phyloP scores from a whole-genome alignment of 2,113 vertebrate genomes.

The Perognathus longimembris region DNA sequence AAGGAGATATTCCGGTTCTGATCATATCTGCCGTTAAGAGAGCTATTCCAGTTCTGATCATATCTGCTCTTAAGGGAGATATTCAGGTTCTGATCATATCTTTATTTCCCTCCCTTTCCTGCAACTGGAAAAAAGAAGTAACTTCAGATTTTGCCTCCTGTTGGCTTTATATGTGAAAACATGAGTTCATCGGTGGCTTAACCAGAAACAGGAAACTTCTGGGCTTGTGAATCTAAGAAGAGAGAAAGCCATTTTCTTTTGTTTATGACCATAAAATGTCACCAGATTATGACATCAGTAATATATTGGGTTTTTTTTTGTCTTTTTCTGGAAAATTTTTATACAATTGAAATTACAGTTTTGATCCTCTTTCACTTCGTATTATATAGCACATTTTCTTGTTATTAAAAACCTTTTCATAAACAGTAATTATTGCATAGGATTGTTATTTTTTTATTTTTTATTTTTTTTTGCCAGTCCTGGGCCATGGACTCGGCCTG shows the following conservation, averaged over 20 bases:
- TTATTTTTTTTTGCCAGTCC: no score
- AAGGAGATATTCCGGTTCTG: conserved; percentile 24
- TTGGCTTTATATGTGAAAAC: conserved; percentile 18
- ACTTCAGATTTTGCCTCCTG: conserved; percentile 15
- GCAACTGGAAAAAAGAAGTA: conserved; percentile 33
- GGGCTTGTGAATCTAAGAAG: not conserved
- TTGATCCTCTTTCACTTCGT: not conserved
- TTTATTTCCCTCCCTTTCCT: not conserved
- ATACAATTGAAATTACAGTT: conserved; percentile 18
- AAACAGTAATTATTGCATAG: not conserved
- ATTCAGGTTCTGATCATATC: conserved; percentile 26
- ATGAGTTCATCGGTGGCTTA: conserved; percentile 51
- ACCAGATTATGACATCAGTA: not conserved
- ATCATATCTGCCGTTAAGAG: not conserved
- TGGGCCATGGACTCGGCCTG: no score
- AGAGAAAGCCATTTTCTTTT: not conserved
- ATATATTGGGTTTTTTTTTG: not conserved
- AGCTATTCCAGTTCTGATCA: conserved; percentile 19
- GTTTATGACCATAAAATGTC: not conserved
- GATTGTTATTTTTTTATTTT: conserved; percentile 32
- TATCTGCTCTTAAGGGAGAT: not conserved
- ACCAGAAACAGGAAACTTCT: conserved; percentile 56
- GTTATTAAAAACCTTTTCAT: not conserved
- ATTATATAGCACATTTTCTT: not conserved
- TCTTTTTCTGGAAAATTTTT: not conserved